Evolutionary conservation across 1,140 invertebrate genomes (phyloP).

Genomic region (Stenopsyche tienmushanensis): DNA sequence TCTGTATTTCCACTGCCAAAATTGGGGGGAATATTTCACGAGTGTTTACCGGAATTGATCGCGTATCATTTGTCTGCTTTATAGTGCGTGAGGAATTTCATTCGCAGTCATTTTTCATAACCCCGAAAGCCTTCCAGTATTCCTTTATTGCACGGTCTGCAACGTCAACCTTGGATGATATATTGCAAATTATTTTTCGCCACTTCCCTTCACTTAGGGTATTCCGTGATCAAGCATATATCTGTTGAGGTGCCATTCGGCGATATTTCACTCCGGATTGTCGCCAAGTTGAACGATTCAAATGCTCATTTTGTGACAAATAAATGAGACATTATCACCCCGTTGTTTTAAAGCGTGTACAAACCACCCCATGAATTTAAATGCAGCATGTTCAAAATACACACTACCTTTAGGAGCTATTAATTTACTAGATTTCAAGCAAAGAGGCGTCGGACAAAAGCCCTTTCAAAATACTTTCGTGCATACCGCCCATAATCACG

Average conservation of each 20-base stretch:
- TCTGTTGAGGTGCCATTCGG: neutral
- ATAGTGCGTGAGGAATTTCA: conserved; percentile 36
- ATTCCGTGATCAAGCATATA: neutral
- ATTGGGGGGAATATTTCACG: conserved; percentile 19
- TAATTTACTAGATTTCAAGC: conserved; percentile 5
- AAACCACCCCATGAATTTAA: no score
- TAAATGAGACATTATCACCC: no score
- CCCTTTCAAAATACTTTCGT: neutral
- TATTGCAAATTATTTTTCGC: neutral
- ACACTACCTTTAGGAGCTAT: no score
- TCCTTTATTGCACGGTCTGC: neutral
- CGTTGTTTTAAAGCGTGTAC: no score
- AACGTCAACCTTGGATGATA: neutral
- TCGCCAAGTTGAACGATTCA: no score
- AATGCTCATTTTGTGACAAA: no score
- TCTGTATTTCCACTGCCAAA: neutral
- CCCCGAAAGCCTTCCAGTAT: neutral
- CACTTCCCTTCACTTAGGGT: no score
- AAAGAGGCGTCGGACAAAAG: neutral
- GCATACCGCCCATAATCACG: conserved; percentile 2
- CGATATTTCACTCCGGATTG: no score
- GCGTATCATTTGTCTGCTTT: conserved; percentile 35
- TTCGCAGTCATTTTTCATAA: conserved; percentile 34
- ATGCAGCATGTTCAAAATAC: no score
- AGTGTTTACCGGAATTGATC: conserved; percentile 33